phyloP scores from a whole-genome alignment of 2,797 vertebrate species.

The Acanthurus tractus region DNA sequence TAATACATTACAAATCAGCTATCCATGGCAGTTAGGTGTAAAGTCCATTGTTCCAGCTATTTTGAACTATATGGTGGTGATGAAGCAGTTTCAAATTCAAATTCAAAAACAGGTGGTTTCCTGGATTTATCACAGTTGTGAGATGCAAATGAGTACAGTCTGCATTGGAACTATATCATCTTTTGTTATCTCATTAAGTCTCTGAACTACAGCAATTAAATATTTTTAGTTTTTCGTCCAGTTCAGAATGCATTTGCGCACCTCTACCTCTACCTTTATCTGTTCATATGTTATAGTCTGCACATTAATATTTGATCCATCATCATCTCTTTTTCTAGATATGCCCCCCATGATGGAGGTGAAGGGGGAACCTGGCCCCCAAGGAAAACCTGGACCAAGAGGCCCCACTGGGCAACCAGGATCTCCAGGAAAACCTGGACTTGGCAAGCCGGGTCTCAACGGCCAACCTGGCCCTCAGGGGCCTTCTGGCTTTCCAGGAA shows the following conservation, averaged over 20 bases:
- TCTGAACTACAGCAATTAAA: background rate
- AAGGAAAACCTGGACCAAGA: slow-evolving; percentile 94
- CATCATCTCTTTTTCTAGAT: slow-evolving; percentile 82
- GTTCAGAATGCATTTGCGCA: background rate
- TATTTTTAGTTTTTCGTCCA: background rate
- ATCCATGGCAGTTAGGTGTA: background rate
- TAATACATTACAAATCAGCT: background rate
- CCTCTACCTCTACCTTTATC: background rate
- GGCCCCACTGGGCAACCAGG: slow-evolving; percentile 92
- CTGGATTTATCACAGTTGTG: background rate
- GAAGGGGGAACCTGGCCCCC: slow-evolving; percentile 95
- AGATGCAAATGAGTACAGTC: background rate
- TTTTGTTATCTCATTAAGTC: too few relatives aligned
- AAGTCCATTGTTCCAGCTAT: background rate
- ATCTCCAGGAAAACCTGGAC: slow-evolving; percentile 94
- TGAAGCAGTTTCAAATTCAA: background rate
- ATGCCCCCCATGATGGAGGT: slow-evolving; percentile 93
- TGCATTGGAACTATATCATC: too few relatives aligned
- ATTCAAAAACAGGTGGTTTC: background rate
- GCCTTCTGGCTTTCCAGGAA: slow-evolving; percentile 92
- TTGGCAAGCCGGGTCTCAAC: slow-evolving; percentile 94
- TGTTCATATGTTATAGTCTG: background rate
- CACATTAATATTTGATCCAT: background rate
- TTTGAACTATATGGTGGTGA: background rate
- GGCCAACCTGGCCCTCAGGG: slow-evolving; percentile 94